These are phyloP conservation scores for Eudyptes chrysolophus DNA, from an alignment of 2,113 vertebrate species.

Conservation along the genomic window DNA sequence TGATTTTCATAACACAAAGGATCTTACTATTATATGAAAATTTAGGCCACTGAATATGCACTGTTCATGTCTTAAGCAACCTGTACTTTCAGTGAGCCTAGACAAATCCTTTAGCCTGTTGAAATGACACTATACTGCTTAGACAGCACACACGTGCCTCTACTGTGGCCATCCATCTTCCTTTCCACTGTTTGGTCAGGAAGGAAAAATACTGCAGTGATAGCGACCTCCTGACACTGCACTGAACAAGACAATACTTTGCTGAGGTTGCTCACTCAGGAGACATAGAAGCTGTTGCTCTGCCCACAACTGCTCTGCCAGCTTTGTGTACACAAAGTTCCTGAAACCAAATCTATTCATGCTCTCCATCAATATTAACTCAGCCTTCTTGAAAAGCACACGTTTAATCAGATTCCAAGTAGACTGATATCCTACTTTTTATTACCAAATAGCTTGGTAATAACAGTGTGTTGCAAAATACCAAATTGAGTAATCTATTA, in stretches of 20 bases:
- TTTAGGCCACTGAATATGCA: not conserved
- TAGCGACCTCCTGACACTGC: not conserved
- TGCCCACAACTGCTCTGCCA: not conserved
- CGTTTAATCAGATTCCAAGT: not conserved
- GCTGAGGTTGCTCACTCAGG: not conserved
- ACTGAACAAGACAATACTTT: not conserved
- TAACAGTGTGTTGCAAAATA: not conserved
- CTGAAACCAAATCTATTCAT: not conserved
- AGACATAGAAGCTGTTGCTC: not conserved
- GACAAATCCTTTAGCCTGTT: not conserved
- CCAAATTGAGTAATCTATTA: not conserved
- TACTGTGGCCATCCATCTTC: not conserved
- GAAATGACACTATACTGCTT: not conserved
- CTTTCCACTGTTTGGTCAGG: not conserved
- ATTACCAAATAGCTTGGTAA: not conserved
- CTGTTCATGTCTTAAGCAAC: not conserved
- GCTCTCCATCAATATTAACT: not conserved
- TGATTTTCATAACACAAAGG: not conserved
- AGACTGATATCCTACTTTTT: not conserved
- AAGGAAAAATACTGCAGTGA: not conserved
- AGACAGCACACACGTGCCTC: not conserved
- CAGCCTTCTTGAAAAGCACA: not conserved
- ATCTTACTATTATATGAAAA: not conserved
- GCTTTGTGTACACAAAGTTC: not conserved
- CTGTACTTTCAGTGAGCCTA: not conserved